A percentile compares a stretch with the other conserved stretches of the same genome.
Conservation (phyloP, 2,888 invertebrate genomes). For the Cristatella mucedo region DNA sequence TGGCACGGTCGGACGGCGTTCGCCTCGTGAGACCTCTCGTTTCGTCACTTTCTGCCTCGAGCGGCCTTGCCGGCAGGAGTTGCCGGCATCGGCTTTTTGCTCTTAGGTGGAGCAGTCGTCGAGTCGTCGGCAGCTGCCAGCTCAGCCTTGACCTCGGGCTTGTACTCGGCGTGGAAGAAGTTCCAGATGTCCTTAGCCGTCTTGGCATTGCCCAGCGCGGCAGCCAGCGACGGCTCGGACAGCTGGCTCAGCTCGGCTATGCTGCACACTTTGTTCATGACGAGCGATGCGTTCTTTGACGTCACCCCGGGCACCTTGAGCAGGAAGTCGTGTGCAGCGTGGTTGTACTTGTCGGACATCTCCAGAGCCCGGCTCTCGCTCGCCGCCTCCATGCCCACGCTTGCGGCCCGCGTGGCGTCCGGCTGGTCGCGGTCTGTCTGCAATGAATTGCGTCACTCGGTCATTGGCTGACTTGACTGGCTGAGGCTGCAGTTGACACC, state of each 20-base stretch:
- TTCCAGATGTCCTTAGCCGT: slow-evolving; percentile 32
- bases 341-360: slow-evolving; percentile 50
- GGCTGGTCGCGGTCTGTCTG: slow-evolving; percentile 69
- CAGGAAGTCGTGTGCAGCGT: slow-evolving; percentile 60
- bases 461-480: no score
- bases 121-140: no score
- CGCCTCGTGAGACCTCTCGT: no score
- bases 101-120: no score
- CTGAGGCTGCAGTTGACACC: no score
- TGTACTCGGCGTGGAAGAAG: slow-evolving; percentile 27
- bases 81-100: no score
- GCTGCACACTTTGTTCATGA: slow-evolving; percentile 58
- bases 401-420: slow-evolving; percentile 52
- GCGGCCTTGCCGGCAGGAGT: no score
- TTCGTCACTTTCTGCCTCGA: no score
- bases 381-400: slow-evolving; percentile 50
- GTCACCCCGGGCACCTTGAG: slow-evolving; percentile 72
- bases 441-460: no score
- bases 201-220: slow-evolving; percentile 50
- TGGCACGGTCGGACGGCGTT: no score
- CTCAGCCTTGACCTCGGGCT: no score
- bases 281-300: slow-evolving; percentile 60
- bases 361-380: slow-evolving; percentile 39
- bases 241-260: slow-evolving; percentile 43
- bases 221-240: slow-evolving; percentile 50